Base-by-base conservation (phyloP, 2,888 invertebrate species). In the Eupithecia subumbrata region DNA sequence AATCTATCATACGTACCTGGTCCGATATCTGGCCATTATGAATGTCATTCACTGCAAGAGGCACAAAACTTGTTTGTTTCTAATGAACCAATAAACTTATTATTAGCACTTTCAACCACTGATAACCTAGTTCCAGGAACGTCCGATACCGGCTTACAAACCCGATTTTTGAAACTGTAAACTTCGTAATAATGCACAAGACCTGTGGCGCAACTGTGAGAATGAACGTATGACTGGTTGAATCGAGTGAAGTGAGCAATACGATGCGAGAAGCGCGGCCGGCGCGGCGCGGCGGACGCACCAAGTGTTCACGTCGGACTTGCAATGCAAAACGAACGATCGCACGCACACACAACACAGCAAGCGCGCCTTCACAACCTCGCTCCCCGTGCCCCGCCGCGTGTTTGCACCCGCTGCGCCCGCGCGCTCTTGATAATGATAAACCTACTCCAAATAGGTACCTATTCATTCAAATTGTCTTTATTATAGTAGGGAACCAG, bases 221-320 rank as follows among this genome's bases (percentile, higher is more conserved):
- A 91, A 93, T 89, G 91, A 92, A 92, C 93, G 94, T 93, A 89
- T 94, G 94, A 95, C 95, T 94, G 90, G 90, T 80, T 84, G 68
- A 43, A 67, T 78, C 72, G 60, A 63, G 76, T 83, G 82, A 85
- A 85, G 82, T 81, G 87, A 88, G 85, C 85, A 85, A 87, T 66
- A 16, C 34, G 9, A 66, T 84, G 82, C 72, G 86, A 84, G 82
- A 79, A 78, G 84, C 82, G 79, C 85, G 78, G 79, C 66, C 72
- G n/a, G n/a, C n/a, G 73, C 34, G 34, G 85, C 85, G 86, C 84
- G 84, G 79, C 78, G 80, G 80, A 77, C 83, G 84, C 84, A 84
- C 80, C 84, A 83, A 84, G 84, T 82, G 84, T 83, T 86, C 85
- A 81, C 83, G 84, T 84, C 87, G 84, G 84, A 87, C 87, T 87